A percentile compares a stretch with the other conserved stretches of the same genome.
These are phyloP conservation scores for Dendrolimus houi DNA, from an alignment of 2,888 invertebrate species.

Conservation along the genomic window DNA sequence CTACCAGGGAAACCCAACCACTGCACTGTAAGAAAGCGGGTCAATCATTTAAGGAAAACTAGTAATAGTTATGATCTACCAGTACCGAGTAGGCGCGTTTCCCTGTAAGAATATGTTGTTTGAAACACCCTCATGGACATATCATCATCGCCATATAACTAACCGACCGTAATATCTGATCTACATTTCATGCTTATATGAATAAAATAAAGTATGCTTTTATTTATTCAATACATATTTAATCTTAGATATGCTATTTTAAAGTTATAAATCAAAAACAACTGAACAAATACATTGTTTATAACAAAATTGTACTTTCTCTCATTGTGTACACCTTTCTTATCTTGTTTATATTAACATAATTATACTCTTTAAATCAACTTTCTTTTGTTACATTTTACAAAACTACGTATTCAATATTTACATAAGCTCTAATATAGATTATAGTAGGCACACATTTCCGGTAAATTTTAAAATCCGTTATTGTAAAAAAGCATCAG, in stretches of 20 bases:
- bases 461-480: too few relatives aligned
- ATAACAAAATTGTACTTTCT: neutral
- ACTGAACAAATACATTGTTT: neutral
- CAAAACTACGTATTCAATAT: too few relatives aligned
- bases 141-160: constrained; percentile 7
- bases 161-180: constrained; percentile 43
- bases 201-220: constrained; percentile 12
- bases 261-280: too few relatives aligned
- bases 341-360: neutral
- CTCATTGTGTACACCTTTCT: neutral
- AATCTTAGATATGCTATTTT: neutral
- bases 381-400: too few relatives aligned
- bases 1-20: neutral
- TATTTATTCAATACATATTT: neutral
- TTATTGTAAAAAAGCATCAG: too few relatives aligned
- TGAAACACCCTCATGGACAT: constrained; percentile 14
- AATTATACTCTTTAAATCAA: too few relatives aligned
- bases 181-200: constrained; percentile 45
- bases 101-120: constrained; percentile 8
- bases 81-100: neutral
- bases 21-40: neutral
- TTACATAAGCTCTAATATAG: too few relatives aligned
- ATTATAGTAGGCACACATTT: too few relatives aligned
- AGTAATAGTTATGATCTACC: neutral
- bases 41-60: neutral